Percentiles rank a stretch among this genome's conserved stretches.
phyloP scores from a whole-genome alignment of 2,888 invertebrate genomes.

The Anthrax anthrax region DNA sequence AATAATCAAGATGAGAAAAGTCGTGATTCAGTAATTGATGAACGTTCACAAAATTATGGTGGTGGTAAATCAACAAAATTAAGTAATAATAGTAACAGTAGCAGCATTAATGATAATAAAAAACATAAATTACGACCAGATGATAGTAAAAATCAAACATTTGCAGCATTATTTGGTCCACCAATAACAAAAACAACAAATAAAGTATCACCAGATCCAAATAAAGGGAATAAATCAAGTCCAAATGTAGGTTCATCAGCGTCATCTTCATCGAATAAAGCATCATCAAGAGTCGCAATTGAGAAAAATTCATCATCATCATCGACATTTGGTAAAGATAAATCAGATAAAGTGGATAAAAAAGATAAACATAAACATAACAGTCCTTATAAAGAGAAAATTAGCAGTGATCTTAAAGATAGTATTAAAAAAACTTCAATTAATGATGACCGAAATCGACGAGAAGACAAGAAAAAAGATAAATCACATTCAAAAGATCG shows the following conservation, averaged over 20 bases:
- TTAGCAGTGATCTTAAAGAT: conserved; percentile 15
- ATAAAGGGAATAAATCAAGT: conserved; percentile 17
- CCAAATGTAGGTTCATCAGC: conserved; percentile 4
- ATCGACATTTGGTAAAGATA: conserved; percentile 17
- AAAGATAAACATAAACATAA: conserved; percentile 38
- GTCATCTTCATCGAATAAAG: background rate
- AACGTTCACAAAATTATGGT: conserved; percentile 32
- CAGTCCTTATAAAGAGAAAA: conserved; percentile 41
- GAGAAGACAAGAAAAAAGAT: conserved; percentile 38
- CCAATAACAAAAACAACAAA: conserved; percentile 59
- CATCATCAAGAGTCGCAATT: conserved; percentile 1
- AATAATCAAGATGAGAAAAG: conserved; percentile 39
- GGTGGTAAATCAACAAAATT: background rate
- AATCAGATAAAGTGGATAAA: conserved; percentile 42
- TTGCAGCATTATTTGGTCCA: conserved; percentile 68
- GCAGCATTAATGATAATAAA: conserved; percentile 25
- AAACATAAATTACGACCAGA: conserved; percentile 47
- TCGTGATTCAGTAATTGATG: conserved; percentile 43
- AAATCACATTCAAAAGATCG: conserved; percentile 41
- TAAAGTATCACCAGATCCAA: conserved; percentile 51
- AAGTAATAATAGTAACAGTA: background rate
- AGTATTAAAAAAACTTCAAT: conserved; percentile 28
- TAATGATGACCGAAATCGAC: conserved; percentile 33
- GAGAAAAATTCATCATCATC: conserved; percentile 1
- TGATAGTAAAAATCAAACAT: conserved; percentile 45